Conservation (phyloP, 2,888 invertebrate genomes). For the Melieria picta region DNA sequence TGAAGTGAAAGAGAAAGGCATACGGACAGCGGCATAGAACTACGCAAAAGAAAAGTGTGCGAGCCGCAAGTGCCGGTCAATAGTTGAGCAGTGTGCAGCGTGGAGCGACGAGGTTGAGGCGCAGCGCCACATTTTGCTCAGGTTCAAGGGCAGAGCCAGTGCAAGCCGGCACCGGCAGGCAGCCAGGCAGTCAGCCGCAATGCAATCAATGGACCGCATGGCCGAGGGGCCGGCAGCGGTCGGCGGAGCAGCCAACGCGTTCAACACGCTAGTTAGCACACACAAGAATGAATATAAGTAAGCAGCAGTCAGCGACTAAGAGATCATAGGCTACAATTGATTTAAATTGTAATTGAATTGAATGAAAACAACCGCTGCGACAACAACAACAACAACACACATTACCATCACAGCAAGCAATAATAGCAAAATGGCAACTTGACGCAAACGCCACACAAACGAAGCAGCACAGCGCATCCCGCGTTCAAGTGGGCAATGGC, state of each 20-base stretch:
- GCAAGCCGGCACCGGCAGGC: slow-evolving; percentile 6
- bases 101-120: too few relatives aligned
- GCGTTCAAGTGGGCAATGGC: too few relatives aligned
- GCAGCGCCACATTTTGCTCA: slow-evolving; percentile 44
- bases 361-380: slow-evolving; percentile 48
- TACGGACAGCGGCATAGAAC: too few relatives aligned
- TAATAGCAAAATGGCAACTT: not conserved
- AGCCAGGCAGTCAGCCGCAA: slow-evolving; percentile 12
- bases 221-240: slow-evolving; percentile 33
- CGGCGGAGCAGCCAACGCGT: slow-evolving; percentile 19
- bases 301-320: slow-evolving; percentile 5
- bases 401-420: slow-evolving; percentile 26
- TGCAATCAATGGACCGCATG: slow-evolving; percentile 18
- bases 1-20: too few relatives aligned
- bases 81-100: too few relatives aligned
- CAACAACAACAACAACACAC: slow-evolving; percentile 36
- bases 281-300: not conserved
- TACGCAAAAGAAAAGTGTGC: too few relatives aligned
- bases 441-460: too few relatives aligned
- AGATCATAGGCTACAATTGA: slow-evolving; percentile 53
- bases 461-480: too few relatives aligned
- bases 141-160: slow-evolving; percentile 58
- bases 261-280: not conserved
- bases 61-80: too few relatives aligned
- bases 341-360: slow-evolving; percentile 64